Evolutionary conservation across 2,113 vertebrate species (phyloP), one percentile per base, ranked within the genome.

Genomic region (Hirundichthys speculiger): DNA sequence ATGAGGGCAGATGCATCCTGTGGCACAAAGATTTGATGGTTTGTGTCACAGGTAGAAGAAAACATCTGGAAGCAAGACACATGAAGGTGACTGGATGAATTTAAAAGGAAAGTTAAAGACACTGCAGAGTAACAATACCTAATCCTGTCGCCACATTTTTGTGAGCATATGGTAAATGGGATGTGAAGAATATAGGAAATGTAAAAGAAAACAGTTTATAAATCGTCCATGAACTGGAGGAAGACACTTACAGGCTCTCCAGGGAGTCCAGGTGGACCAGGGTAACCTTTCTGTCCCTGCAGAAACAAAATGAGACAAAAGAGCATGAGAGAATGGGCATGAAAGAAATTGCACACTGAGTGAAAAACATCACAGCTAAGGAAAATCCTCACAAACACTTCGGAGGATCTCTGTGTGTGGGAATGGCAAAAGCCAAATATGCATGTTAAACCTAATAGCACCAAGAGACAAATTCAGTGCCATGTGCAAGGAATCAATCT

Each of bases 271-370:
- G 93, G 87, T 12, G 95, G 94, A 91, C 98, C 98, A 69, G 93
- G 95, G 66, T 97, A 92, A 73, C 98, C 98, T 91, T 93, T 97
- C 60, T 93, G 92, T 63, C 98, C 98, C 98, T 99, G 84, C 21
- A 74, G 63, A 88, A 30, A 59, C 67, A 83, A 64, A 12, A 65
- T 25, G 14, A 80, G 41, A 72, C 19, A 64, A 7, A 50, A 50
- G 19, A 59, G 45, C 5, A 3, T 13, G 14, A 18, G 21, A 13
- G n/a, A 83, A 27, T 13, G 11, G 18, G 10, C 43, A 7, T 11
- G 2, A 45, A 12, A 11, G 43, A 45, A n/a, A 45, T 16, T 1
- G 18, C n/a, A 45, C 18, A 34, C 11, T 34, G 30, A 34, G 6
- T 34, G 0, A 34, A 24, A 67, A 53, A 19, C 18, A 22, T 19